Evolutionary conservation across 23 tunicate species (phyloP).

Genomic region (Trididemnum clinides): DNA sequence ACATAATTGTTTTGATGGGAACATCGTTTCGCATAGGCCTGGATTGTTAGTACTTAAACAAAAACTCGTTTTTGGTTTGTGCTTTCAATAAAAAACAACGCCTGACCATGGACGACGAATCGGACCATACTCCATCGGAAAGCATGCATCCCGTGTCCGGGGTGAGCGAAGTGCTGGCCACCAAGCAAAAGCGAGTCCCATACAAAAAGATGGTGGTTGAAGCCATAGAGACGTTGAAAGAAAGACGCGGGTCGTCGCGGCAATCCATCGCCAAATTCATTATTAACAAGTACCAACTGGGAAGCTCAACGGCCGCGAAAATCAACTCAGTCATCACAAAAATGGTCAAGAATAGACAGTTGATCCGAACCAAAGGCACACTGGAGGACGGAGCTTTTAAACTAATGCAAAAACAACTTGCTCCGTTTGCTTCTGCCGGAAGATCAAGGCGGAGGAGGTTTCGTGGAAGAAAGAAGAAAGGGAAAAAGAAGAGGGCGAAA

Average conservation of each 20-base stretch:
- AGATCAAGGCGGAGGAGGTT: not conserved
- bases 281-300: not conserved
- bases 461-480: not conserved
- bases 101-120: not conserved
- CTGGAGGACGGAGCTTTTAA: constrained; percentile 9
- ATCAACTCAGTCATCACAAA: constrained; percentile 2
- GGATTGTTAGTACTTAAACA: not conserved
- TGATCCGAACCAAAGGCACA: not conserved
- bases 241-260: not conserved
- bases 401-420: not conserved
- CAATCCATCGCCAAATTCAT: constrained; percentile 12
- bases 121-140: not conserved
- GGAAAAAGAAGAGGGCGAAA: not conserved
- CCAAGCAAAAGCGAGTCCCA: not conserved
- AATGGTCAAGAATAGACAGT: not conserved
- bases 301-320: not conserved
- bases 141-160: not conserved
- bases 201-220: constrained; percentile 12
- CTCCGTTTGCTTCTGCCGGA: constrained; percentile 18
- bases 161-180: not conserved
- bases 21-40: not conserved
- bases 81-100: not conserved
- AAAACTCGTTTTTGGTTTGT: no score
- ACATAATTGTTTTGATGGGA: no score
- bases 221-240: constrained; percentile 5